Conservation (phyloP, 2,113 vertebrate species). For the Alaudala cheleensis region DNA sequence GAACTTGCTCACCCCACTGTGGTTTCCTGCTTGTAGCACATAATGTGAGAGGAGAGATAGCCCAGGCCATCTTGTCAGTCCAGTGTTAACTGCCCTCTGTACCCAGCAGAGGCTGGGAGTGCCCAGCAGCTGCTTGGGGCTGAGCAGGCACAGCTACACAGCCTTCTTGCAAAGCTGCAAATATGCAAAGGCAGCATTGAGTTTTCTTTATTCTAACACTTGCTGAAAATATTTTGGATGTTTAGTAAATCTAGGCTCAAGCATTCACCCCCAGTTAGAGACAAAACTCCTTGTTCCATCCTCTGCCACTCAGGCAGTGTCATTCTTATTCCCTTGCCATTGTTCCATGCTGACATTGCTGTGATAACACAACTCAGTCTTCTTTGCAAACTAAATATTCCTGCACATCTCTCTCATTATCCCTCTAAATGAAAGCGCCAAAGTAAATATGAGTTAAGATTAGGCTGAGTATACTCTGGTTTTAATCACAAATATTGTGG, state of each 20-base stretch:
- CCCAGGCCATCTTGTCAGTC: background rate
- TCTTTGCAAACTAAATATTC: background rate
- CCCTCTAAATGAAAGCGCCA: background rate
- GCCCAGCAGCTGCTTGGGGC: background rate
- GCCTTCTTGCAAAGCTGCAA: background rate
- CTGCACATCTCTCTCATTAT: background rate
- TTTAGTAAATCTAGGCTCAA: background rate
- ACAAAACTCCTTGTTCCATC: background rate
- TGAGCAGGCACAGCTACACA: background rate
- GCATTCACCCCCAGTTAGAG: accelerated
- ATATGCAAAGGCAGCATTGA: background rate
- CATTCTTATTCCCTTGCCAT: background rate
- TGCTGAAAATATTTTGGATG: background rate
- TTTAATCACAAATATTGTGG: background rate
- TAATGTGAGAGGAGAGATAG: background rate
- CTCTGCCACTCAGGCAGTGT: background rate
- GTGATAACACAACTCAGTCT: background rate
- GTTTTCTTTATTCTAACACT: background rate
- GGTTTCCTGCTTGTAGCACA: background rate
- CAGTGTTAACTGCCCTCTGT: background rate
- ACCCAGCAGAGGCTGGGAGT: background rate
- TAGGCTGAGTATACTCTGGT: background rate
- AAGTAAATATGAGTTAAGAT: slow-evolving; percentile 16
- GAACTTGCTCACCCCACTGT: background rate
- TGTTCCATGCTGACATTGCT: background rate